A percentile compares a stretch with the other conserved stretches of the same genome.
These are phyloP conservation scores for Tetramorium alpestre DNA, from an alignment of 1,140 invertebrate genomes.

Conservation along the genomic window DNA sequence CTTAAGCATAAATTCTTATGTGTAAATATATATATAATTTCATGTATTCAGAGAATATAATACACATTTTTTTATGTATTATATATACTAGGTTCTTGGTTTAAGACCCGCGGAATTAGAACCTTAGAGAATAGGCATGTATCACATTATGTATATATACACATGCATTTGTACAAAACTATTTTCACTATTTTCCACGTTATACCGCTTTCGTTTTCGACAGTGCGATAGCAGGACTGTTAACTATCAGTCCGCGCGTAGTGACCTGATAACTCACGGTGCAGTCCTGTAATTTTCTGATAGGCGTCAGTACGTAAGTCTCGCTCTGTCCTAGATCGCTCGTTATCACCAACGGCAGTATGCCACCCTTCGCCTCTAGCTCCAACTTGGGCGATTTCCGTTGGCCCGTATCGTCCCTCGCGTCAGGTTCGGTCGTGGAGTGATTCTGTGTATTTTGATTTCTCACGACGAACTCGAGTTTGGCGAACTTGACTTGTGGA, in stretches of 20 bases:
- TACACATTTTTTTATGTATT: constrained; percentile 10
- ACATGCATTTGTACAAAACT: constrained; percentile 9
- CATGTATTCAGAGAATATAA: neutral
- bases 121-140: neutral
- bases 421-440: constrained; percentile 68
- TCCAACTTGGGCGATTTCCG: constrained; percentile 81
- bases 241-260: constrained; percentile 72
- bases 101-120: neutral
- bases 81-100: neutral
- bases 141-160: constrained; percentile 13
- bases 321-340: constrained; percentile 67
- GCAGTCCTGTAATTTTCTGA: constrained; percentile 73
- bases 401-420: constrained; percentile 77
- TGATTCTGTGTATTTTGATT: constrained; percentile 85
- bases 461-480: constrained; percentile 87
- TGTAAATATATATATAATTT: neutral
- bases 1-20: neutral
- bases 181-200: neutral
- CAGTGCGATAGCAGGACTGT: constrained; percentile 69
- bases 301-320: constrained; percentile 77
- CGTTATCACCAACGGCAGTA: constrained; percentile 77
- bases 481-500: constrained; percentile 91
- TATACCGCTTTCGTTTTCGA: constrained; percentile 66
- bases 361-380: constrained; percentile 57
- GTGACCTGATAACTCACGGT: constrained; percentile 76